These are phyloP conservation scores for Drosophila saltans DNA, from an alignment of 1,140 invertebrate species.

Conservation along the genomic window DNA sequence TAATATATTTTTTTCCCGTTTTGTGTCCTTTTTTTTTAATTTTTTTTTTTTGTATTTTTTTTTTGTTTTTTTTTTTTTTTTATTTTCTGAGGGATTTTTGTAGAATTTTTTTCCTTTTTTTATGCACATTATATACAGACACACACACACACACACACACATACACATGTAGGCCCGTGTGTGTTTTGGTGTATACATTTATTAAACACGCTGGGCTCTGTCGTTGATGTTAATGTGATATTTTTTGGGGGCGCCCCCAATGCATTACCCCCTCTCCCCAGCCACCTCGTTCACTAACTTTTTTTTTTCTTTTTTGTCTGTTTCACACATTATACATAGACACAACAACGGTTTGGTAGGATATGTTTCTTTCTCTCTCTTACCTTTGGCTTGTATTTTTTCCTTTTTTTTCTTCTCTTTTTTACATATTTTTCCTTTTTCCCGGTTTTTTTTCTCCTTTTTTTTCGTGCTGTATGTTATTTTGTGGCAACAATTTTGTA, in stretches of 20 bases:
- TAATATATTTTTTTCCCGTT: slow-evolving; percentile 41
- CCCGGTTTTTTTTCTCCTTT: not conserved
- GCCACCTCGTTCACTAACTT: not conserved
- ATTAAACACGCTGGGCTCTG: slow-evolving; percentile 29
- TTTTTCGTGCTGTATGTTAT: slow-evolving; percentile 3
- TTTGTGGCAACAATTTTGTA: slow-evolving; percentile 7
- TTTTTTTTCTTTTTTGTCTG: not conserved
- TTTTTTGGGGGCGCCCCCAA: slow-evolving; percentile 42
- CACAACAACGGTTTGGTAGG: slow-evolving; percentile 3
- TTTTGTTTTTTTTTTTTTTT: slow-evolving; percentile 40
- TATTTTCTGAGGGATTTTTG: slow-evolving; percentile 42
- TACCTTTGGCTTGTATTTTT: not conserved
- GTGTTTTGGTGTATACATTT: slow-evolving; percentile 11
- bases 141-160: slow-evolving; percentile 3
- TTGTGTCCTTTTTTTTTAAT: slow-evolving; percentile 39
- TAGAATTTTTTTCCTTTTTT: slow-evolving; percentile 38
- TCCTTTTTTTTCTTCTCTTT: not conserved
- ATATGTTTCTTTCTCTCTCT: slow-evolving; percentile 1
- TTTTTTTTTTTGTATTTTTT: slow-evolving; percentile 25
- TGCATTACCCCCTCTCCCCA: slow-evolving; percentile 29
- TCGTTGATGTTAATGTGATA: slow-evolving; percentile 65
- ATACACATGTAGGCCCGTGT: slow-evolving; percentile 11
- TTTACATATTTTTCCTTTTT: not conserved
- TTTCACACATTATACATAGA: slow-evolving; percentile 9
- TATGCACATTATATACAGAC: slow-evolving; percentile 34